Evolutionary conservation across 2,888 invertebrate genomes (phyloP).

Genomic region (Masnerella sp.): DNA sequence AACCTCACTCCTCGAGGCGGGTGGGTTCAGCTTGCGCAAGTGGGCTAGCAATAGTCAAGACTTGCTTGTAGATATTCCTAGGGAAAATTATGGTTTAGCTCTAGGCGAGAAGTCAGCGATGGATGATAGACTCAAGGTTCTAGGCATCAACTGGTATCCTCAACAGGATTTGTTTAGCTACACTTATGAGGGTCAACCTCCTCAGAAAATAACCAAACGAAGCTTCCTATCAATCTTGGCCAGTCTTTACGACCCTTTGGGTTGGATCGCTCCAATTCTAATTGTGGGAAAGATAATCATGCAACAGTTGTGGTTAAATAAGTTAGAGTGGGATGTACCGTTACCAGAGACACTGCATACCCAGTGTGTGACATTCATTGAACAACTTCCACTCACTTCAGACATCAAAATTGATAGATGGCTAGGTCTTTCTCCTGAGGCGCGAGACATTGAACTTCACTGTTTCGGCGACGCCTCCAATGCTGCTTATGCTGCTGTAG

Average conservation of each 20-base stretch:
- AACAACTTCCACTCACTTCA: not conserved
- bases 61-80: not conserved
- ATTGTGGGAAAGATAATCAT: conserved; percentile 5
- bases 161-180: not conserved
- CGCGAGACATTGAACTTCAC: not conserved
- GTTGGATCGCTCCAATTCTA: conserved; percentile 9
- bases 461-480: not conserved
- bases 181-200: too few species aligned
- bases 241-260: conserved; percentile 12
- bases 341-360: not conserved
- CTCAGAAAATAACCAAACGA: not conserved
- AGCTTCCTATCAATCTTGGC: not conserved
- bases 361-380: not conserved
- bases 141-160: not conserved
- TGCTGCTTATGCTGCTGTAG: not conserved
- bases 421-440: not conserved
- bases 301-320: conserved; percentile 8
- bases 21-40: not conserved
- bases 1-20: not conserved
- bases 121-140: not conserved
- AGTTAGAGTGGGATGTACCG: conserved; percentile 18
- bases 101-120: not conserved
- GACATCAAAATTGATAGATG: not conserved
- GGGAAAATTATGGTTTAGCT: not conserved
- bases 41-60: not conserved